Evolutionary conservation across 2,888 invertebrate species (phyloP), one percentile per base, ranked within the genome.

Genomic region (Ornithoptera priamus): DNA sequence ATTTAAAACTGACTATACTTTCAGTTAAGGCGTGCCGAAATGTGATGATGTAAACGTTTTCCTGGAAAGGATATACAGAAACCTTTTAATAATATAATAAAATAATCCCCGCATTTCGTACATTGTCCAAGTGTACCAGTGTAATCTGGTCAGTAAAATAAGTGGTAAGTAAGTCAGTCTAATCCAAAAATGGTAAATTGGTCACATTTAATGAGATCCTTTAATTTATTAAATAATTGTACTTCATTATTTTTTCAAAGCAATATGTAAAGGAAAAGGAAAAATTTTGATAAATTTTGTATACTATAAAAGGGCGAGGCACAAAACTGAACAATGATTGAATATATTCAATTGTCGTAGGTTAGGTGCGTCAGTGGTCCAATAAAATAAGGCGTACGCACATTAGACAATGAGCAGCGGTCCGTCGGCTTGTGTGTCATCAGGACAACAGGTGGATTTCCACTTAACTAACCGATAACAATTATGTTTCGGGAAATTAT

Each of bases 291-390:
- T 20, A 5, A 4, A 20, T 22, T 57, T 57, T 20, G 1, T n/a
- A 57, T n/a, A 57, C 15, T 20, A 10, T 20, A 57, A 57, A 66
- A 67, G 70, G 59, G 66, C 62, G 69, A 66, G 62, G 67, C 63
- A 56, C 56, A 64, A 53, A 20, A n/a, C 10, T 42, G 17, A 62
- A 70, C 57, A 62, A 59, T 58, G 50, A 63, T 66, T 46, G 62
- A 63, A 50, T 50, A 36, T 58, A 62, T 66, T 64, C 70, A 67
- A 70, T 67, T 70, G 70, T 70, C 70, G 70, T 70, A 67, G 70
- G 70, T 70, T 67, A 67, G 67, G 64, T 59, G 67, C 70, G 70
- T 70, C 67, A 67, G 22, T 18, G 42, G 63, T 42, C 65, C 57
- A 58, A 66, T 66, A 59, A 22, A 36, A 58, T 63, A 66, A 62